Percentiles rank a stretch among this genome's conserved stretches.
These are phyloP conservation scores for Drosophila setosimentum DNA, from an alignment of 2,888 invertebrate species.

Conservation along the genomic window DNA sequence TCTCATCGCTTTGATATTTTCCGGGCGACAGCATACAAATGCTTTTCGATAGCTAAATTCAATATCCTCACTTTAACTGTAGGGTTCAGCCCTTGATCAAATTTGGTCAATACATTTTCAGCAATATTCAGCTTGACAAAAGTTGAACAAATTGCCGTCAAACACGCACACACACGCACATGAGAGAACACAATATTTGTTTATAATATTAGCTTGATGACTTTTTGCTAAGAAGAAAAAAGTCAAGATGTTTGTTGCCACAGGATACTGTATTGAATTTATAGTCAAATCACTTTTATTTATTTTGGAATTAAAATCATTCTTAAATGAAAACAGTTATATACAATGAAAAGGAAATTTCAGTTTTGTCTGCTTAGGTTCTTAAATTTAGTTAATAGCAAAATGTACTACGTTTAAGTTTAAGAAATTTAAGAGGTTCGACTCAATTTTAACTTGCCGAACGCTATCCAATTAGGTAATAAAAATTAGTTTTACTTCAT, in stretches of 20 bases:
- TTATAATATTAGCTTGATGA: conserved; percentile 36
- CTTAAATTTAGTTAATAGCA: neutral
- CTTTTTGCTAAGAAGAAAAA: conserved; percentile 30
- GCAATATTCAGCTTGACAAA: conserved; percentile 58
- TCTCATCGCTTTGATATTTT: conserved; percentile 45
- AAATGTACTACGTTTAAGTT: neutral
- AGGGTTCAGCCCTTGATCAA: conserved; percentile 59
- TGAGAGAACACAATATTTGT: conserved; percentile 10
- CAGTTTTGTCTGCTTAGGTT: neutral
- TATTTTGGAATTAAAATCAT: neutral
- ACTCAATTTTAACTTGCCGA: conserved; percentile 2
- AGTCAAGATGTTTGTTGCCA: conserved; percentile 23
- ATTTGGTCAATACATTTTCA: conserved; percentile 65
- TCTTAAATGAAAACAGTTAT: neutral
- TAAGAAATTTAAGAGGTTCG: neutral
- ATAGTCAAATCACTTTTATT: conserved; percentile 21
- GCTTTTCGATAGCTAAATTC: conserved; percentile 55
- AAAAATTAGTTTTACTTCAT: conserved; percentile 36
- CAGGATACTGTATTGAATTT: conserved; percentile 12
- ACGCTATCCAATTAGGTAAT: conserved; percentile 29
- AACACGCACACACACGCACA: conserved; percentile 3
- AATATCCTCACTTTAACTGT: conserved; percentile 51
- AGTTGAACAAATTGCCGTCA: conserved; percentile 40
- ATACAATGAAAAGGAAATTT: neutral
- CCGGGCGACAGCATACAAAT: conserved; percentile 15